A percentile compares a stretch with the other conserved stretches of the same genome.
Conservation (phyloP, 2,888 invertebrate species). For the Erpobdella octoculata region DNA sequence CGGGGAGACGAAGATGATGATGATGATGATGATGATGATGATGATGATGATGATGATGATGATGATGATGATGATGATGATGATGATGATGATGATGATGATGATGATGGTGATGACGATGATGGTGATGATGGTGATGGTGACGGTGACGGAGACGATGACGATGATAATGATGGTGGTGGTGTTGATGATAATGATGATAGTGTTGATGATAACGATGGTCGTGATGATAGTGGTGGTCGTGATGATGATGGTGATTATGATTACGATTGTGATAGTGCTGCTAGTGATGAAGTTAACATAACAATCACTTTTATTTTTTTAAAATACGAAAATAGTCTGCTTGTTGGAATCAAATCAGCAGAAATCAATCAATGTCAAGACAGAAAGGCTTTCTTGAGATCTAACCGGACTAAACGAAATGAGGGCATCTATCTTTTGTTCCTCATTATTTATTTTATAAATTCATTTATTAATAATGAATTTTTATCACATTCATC, state of each 20-base stretch:
- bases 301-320: too few species aligned
- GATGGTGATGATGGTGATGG: neutral
- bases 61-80: neutral
- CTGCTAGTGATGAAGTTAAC: neutral
- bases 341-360: too few species aligned
- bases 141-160: neutral
- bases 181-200: neutral
- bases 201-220: neutral
- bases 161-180: neutral
- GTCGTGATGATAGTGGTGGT: neutral
- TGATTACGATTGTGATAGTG: neutral
- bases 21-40: neutral
- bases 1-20: neutral
- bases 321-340: too few species aligned
- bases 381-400: too few species aligned
- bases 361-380: too few species aligned
- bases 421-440: too few species aligned
- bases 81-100: neutral
- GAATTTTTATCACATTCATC: too few species aligned
- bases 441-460: too few species aligned
- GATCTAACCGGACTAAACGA: too few species aligned
- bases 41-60: neutral
- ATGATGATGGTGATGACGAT: neutral
- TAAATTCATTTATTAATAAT: too few species aligned
- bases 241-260: neutral